These are phyloP conservation scores for Malurus melanocephalus DNA, from an alignment of 2,113 vertebrate genomes.

Conservation along the genomic window DNA sequence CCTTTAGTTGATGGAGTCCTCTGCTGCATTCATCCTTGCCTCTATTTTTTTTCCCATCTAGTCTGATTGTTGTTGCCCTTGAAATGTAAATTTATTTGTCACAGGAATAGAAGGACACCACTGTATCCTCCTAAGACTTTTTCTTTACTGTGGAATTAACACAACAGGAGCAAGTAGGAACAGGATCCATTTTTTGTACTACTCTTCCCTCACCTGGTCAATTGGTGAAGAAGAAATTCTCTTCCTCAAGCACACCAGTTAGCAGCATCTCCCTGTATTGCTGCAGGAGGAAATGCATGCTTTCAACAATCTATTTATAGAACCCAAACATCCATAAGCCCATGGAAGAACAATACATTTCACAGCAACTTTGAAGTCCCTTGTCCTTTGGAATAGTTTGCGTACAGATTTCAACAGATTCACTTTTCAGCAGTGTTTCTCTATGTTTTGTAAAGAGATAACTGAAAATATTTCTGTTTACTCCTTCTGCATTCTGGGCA, in stretches of 20 bases:
- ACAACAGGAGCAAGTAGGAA: not conserved
- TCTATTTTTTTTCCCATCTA: not conserved
- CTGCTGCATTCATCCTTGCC: not conserved
- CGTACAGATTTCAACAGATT: not conserved
- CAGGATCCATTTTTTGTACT: not conserved
- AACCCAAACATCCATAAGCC: not conserved
- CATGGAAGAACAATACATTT: not conserved
- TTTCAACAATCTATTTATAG: not conserved
- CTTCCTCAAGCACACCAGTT: not conserved
- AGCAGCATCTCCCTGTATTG: not conserved
- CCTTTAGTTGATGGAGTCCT: not conserved
- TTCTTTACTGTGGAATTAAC: not conserved
- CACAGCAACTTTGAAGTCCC: not conserved
- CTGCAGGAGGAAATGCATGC: not conserved
- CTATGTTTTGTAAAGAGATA: not conserved
- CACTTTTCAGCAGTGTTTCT: not conserved
- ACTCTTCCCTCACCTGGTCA: not conserved
- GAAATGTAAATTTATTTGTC: not conserved
- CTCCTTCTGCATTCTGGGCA: not conserved
- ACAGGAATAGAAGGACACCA: not conserved
- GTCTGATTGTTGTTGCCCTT: not conserved
- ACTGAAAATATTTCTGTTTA: not conserved
- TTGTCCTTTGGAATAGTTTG: not conserved
- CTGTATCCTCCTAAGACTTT: not conserved
- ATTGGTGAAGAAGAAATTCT: not conserved